Evolutionary conservation across 2,888 invertebrate species (phyloP), one percentile per base, ranked within the genome.

Genomic region (Octonoba sinensis): DNA sequence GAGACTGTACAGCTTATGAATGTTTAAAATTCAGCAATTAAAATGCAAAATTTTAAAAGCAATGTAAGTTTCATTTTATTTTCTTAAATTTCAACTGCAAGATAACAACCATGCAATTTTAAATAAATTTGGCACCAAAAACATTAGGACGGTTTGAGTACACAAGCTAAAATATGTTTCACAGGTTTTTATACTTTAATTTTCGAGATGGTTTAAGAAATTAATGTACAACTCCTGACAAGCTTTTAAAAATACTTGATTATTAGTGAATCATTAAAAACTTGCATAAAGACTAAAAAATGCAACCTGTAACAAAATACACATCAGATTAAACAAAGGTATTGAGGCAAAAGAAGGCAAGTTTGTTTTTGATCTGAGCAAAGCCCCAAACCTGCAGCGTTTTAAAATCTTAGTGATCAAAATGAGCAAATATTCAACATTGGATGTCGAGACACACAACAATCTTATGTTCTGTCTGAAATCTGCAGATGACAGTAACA

Each of bases 361-460:
- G 75, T 75, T 81, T 81, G 73, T 81, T 81, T 82, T 75, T 82
- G 81, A 75, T 82, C 81, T 82, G 81, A 82, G 81, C 81, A 82
- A 70, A 70, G 81, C 81, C 81, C 75, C 81, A 82, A 75, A 82
- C 81, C 81, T 71, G 81, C 74, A 75, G 64, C 71, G 75, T 56
- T 77, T 77, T 81, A 81, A 81, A 81, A 81, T 81, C 79, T 81
- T 62, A 66, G 79, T 69, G 74, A 81, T 59, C 79, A 81, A 81
- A 81, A 81, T 81, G 79, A 81, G 79, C 79, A 81, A 81, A 81
- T 81, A 81, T 81, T 81, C 79, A 81, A 73, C 66, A 73, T 24
- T 73, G 44, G 79, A 57, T 49, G 27, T 57, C 62, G 16, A 62
- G 62, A 62, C 46, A 44, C n/a, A 36, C 18, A 62, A 62, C 62